Conservation (phyloP, 1,140 invertebrate genomes). For the Cyclargus thomasi region DNA sequence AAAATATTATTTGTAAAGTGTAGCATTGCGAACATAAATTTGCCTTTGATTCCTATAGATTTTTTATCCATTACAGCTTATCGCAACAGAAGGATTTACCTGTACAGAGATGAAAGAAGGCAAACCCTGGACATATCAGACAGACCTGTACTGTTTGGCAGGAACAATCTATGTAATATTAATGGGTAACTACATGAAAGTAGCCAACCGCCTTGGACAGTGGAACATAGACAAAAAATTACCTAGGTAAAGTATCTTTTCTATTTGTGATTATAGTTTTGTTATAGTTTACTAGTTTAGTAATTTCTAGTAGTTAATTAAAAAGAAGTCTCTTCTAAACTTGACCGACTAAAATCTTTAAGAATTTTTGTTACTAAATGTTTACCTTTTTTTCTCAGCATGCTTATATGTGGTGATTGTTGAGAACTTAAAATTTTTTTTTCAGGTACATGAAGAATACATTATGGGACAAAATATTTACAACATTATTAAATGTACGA, state of each 20-base stretch:
- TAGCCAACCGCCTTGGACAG: constrained; percentile 78
- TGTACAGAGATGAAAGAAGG: constrained; percentile 92
- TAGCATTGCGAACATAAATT: too few species aligned
- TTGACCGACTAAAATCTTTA: too few species aligned
- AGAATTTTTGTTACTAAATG: too few species aligned
- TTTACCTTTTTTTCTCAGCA: too few species aligned
- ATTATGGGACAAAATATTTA: constrained; percentile 81
- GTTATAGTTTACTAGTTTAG: too few species aligned
- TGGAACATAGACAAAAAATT: constrained; percentile 82
- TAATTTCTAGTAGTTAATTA: too few species aligned
- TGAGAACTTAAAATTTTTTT: constrained; percentile 2
- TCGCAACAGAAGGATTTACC: constrained; percentile 85
- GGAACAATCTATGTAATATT: constrained; percentile 90
- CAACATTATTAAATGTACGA: constrained; percentile 80
- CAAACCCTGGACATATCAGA: constrained; percentile 94
- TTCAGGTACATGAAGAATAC: constrained; percentile 79
- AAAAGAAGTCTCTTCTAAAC: too few species aligned
- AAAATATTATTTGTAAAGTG: too few species aligned
- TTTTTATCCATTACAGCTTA: constrained; percentile 65
- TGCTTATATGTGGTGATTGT: too few species aligned
- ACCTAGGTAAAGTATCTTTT: constrained; percentile 73
- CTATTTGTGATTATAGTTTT: constrained; percentile 1
- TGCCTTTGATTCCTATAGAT: constrained; percentile 7
- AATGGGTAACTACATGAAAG: constrained; percentile 92
- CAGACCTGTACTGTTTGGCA: constrained; percentile 91